A percentile compares a stretch with the other conserved stretches of the same genome.
Evolutionary conservation across 2,888 invertebrate genomes (phyloP).

Genomic region (Acheta domesticus): DNA sequence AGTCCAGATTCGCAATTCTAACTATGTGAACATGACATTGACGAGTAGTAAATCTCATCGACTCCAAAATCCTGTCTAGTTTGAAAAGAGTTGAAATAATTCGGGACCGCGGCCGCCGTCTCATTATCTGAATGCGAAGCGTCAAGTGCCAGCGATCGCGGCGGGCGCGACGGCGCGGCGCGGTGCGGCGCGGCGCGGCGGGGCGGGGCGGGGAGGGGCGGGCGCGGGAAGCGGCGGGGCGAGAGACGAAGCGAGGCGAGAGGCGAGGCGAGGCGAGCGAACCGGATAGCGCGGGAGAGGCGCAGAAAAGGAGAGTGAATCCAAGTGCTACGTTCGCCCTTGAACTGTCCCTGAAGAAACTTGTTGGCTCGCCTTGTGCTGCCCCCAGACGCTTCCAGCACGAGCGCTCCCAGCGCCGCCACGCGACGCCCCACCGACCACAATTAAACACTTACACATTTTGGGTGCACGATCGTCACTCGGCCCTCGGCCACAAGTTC

Average conservation of each 20-base stretch:
- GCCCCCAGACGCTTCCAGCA: slow-evolving; percentile 9
- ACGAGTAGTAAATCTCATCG: too few relatives aligned
- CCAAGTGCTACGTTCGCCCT: slow-evolving; percentile 33
- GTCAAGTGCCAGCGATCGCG: too few relatives aligned
- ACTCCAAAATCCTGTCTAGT: too few relatives aligned
- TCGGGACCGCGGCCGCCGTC: too few relatives aligned
- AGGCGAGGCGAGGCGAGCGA: not conserved
- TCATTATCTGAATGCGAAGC: too few relatives aligned
- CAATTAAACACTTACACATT: slow-evolving; percentile 1
- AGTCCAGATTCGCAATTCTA: too few relatives aligned
- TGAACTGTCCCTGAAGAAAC: slow-evolving; percentile 33
- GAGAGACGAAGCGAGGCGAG: not conserved
- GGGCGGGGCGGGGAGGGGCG: too few relatives aligned
- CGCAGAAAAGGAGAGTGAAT: slow-evolving; percentile 19
- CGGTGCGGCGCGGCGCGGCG: too few relatives aligned
- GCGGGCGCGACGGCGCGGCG: too few relatives aligned
- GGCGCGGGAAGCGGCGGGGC: too few relatives aligned
- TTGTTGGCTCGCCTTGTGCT: slow-evolving; percentile 27
- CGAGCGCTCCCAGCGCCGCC: slow-evolving; percentile 23
- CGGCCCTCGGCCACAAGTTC: not conserved
- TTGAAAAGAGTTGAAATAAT: too few relatives aligned
- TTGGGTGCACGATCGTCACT: not conserved
- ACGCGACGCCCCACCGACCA: not conserved
- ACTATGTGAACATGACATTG: too few relatives aligned
- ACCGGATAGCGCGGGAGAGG: slow-evolving; percentile 21